Evolutionary conservation across 2,888 invertebrate species (phyloP).

Genomic region (Eueremaeus valkanovi): DNA sequence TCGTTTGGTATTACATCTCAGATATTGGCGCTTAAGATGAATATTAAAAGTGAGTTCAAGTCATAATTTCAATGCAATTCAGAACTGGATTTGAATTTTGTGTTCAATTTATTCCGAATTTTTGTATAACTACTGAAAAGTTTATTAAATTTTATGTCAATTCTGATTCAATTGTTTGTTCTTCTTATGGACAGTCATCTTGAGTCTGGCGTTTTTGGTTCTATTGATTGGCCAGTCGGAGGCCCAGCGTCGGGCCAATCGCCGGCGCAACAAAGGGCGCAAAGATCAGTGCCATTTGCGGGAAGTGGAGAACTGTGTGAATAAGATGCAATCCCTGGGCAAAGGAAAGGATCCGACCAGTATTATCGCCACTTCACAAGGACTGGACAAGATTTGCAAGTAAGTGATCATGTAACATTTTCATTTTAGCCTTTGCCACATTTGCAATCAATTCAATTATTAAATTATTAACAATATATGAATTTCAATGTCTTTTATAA

Average conservation of each 20-base stretch:
- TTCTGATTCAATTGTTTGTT: background rate
- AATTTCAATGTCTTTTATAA: too few species aligned
- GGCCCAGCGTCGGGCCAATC: slow-evolving; percentile 25
- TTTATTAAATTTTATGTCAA: background rate
- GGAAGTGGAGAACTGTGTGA: slow-evolving; percentile 34
- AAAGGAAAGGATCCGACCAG: slow-evolving; percentile 39
- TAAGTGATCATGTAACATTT: slow-evolving; percentile 23
- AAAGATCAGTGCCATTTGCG: slow-evolving; percentile 39
- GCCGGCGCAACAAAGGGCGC: slow-evolving; percentile 21
- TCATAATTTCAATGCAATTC: background rate
- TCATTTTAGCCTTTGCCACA: background rate
- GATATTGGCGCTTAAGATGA: slow-evolving; percentile 12
- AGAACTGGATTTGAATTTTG: too few species aligned
- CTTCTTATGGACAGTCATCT: slow-evolving; percentile 18
- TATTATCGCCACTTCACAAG: slow-evolving; percentile 31
- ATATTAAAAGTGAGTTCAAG: slow-evolving; percentile 25
- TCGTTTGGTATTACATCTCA: background rate
- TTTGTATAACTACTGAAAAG: too few species aligned
- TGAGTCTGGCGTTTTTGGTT: slow-evolving; percentile 29
- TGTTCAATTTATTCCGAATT: background rate
- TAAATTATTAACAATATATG: background rate
- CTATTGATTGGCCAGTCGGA: slow-evolving; percentile 33
- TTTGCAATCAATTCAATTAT: background rate
- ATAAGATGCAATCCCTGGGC: slow-evolving; percentile 26
- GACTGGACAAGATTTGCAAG: slow-evolving; percentile 39